Evolutionary conservation across 2,113 vertebrate genomes (phyloP).

Genomic region (Rhea americana): DNA sequence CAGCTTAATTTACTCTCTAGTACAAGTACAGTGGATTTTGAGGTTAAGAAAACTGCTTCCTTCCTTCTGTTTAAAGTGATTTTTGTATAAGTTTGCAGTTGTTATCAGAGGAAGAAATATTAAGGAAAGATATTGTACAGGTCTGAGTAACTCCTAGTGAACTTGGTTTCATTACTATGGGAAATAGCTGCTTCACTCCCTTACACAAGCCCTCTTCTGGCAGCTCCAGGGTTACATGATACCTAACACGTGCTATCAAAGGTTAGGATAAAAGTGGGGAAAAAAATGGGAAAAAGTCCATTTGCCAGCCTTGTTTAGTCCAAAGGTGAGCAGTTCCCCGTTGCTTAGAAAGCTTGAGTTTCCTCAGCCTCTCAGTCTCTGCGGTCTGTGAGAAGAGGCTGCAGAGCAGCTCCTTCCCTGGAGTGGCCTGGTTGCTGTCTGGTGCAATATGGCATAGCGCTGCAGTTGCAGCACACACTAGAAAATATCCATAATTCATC

Average conservation of each 20-base stretch:
- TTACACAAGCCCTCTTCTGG: background rate
- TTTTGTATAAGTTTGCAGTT: background rate
- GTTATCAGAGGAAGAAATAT: background rate
- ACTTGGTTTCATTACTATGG: fast-evolving
- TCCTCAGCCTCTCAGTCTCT: fast-evolving
- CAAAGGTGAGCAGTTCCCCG: background rate
- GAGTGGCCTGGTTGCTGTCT: constrained; percentile 41
- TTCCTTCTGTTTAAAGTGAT: background rate
- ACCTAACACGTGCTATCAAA: background rate
- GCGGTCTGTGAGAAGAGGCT: background rate
- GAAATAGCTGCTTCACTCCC: background rate
- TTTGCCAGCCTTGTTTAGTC: background rate
- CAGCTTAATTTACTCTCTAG: background rate
- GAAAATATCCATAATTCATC: constrained; percentile 21
- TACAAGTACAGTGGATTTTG: background rate
- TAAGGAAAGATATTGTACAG: background rate
- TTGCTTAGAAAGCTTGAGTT: background rate
- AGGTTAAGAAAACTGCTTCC: background rate
- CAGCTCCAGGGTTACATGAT: background rate
- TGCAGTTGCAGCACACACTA: constrained; percentile 29
- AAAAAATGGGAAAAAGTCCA: background rate
- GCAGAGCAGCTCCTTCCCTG: background rate
- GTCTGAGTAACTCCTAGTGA: background rate
- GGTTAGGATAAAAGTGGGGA: background rate
- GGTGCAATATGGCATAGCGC: constrained; percentile 7